Percentiles rank a stretch among this genome's conserved stretches.
Conservation (phyloP, 2,888 invertebrate species). For the Vesta saturnalis region DNA sequence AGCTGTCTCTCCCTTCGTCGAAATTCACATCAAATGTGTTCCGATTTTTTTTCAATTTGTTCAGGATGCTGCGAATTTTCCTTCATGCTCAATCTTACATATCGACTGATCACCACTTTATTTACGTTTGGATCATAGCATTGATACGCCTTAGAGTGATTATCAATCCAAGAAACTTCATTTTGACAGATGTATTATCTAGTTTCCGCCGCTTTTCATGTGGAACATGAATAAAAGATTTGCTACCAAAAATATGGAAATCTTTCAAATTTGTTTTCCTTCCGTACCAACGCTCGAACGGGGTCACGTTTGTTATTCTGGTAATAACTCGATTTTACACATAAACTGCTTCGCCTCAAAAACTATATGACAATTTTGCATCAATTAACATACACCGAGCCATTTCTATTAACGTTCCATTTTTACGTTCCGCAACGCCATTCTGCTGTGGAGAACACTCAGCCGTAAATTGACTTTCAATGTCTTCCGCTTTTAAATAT, state of each 20-base stretch:
- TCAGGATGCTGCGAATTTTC: neutral
- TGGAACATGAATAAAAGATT: neutral
- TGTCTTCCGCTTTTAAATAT: neutral
- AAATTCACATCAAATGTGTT: neutral
- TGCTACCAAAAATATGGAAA: neutral
- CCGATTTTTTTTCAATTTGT: neutral
- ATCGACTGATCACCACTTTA: neutral
- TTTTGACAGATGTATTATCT: too few relatives aligned
- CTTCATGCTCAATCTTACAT: neutral
- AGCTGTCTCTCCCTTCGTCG: too few relatives aligned
- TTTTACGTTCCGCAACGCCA: neutral
- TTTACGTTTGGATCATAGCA: neutral
- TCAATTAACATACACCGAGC: neutral
- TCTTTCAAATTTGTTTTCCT: neutral
- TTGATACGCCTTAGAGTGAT: neutral
- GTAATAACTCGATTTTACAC: neutral
- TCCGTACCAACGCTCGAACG: neutral
- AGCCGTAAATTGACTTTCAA: neutral
- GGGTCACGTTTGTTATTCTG: neutral
- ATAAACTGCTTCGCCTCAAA: neutral
- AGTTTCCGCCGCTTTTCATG: neutral
- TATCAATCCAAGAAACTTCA: neutral
- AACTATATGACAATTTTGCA: neutral
- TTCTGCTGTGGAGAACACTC: neutral
- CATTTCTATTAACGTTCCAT: too few relatives aligned